Evolutionary conservation across 2,113 vertebrate species (phyloP).

Genomic region (Thinocorus orbignyianus): DNA sequence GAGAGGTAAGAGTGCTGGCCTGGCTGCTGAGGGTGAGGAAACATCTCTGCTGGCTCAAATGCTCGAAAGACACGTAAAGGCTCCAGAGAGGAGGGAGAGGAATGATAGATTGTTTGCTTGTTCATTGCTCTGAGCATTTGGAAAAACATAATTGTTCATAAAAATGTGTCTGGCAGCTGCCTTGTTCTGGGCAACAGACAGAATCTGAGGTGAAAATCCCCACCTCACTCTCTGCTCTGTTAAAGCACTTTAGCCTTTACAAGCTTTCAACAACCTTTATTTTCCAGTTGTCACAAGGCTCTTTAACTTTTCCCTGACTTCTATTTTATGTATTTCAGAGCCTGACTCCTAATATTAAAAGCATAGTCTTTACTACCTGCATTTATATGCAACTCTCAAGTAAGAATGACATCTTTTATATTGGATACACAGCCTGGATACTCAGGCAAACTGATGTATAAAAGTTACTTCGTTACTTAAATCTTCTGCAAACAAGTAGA

Average conservation of each 20-base stretch:
- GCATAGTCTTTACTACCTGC: not conserved
- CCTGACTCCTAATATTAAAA: not conserved
- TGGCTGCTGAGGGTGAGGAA: not conserved
- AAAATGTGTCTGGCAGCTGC: not conserved
- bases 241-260: accelerated
- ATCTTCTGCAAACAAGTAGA: not conserved
- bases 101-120: not conserved
- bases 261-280: not conserved
- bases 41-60: not conserved
- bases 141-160: not conserved
- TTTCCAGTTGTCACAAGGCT: not conserved
- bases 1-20: too few relatives aligned
- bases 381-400: not conserved
- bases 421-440: not conserved
- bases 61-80: accelerated
- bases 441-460: not conserved
- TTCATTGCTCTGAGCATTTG: not conserved
- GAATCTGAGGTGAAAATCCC: not conserved
- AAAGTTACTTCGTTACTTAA: not conserved
- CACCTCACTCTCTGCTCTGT: not conserved
- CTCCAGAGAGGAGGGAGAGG: not conserved
- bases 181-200: not conserved
- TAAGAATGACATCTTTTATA: not conserved
- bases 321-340: not conserved
- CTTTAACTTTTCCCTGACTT: not conserved